Base-by-base conservation (phyloP, 2,113 vertebrate species). In the Anarrhichthys ocellatus region DNA sequence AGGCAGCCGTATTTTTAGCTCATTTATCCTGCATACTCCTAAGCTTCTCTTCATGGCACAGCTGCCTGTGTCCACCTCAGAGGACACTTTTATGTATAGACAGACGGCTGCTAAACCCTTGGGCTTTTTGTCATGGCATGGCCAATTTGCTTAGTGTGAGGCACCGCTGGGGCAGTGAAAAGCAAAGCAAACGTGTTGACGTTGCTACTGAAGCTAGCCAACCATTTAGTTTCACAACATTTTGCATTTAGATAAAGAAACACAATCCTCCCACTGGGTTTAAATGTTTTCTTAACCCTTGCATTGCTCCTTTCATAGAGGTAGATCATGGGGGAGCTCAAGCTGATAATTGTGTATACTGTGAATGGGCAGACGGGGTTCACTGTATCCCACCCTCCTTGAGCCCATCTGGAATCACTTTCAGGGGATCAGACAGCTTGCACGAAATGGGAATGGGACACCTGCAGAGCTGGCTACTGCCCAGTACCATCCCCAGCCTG, bases 371-470 rank as follows among this genome's bases (percentile, higher is more conserved):
- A 87, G 89, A 82, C 50, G 13, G 84, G 69, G 88, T 61, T 68
- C 86, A 79, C 80, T 87, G 81, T 85, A 92, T 93, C 91, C 89
- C 92, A 88, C 90, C 90, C 91, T 90, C 77, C 82, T 69, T 54
- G 59, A 81, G 69, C 74, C 85, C 95, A 95, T 95, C 93, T 95
- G 95, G 94, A 93, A 93, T 87, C 90, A 92, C 92, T 95, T 93
- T 87, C 78, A 77, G 71, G 87, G 93, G 89, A 92, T 95, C 90
- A 93, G 89, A 87, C 80, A 68, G 88, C 80, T 93, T 93, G 88
- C 88, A 94, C 81, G 77, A 77, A 94, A 91, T 65, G 85, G 93
- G 87, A 93, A 90, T 76, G 82, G 84, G 92, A 93, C 93, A 93
- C 93, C 93, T 94, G 92, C 76, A 61, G 75, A 87, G 91, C 85